Conservation (phyloP, 2,797 vertebrate species). For the Micropoecilia bifurca region DNA sequence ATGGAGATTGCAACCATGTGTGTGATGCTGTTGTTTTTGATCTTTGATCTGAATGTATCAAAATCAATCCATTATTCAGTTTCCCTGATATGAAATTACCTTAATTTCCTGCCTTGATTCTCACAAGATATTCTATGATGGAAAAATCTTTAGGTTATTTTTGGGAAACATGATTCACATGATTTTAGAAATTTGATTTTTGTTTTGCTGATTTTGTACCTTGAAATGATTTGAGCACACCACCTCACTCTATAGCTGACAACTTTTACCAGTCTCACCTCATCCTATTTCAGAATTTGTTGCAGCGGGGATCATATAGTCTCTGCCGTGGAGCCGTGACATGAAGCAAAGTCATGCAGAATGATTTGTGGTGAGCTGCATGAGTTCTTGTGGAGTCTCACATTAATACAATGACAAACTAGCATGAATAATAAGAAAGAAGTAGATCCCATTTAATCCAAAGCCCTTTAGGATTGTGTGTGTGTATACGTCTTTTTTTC, state of each 20-base stretch:
- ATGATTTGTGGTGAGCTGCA: slow-evolving; percentile 65
- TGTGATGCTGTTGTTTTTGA: slow-evolving; percentile 23
- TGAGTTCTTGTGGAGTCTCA: slow-evolving; percentile 46
- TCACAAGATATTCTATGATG: slow-evolving; percentile 18
- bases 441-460: slow-evolving; percentile 39
- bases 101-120: slow-evolving; percentile 36
- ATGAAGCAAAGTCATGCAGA: slow-evolving; percentile 39
- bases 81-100: slow-evolving; percentile 35
- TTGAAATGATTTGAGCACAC: neutral
- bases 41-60: slow-evolving; percentile 44
- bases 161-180: neutral
- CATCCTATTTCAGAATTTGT: slow-evolving; percentile 3
- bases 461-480: slow-evolving; percentile 16
- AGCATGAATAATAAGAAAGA: slow-evolving; percentile 63
- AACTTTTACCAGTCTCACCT: neutral
- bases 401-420: slow-evolving; percentile 47
- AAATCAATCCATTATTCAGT: slow-evolving; percentile 23
- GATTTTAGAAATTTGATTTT: slow-evolving; percentile 2
- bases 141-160: slow-evolving; percentile 8
- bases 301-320: slow-evolving; percentile 35
- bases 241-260: neutral
- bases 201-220: slow-evolving; percentile 2
- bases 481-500: slow-evolving; percentile 2
- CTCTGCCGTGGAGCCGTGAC: slow-evolving; percentile 21
- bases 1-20: slow-evolving; percentile 59